Evolutionary conservation across 1,140 invertebrate species (phyloP), one percentile per base, ranked within the genome.

Genomic region (Lordiphosa stackelbergi): DNA sequence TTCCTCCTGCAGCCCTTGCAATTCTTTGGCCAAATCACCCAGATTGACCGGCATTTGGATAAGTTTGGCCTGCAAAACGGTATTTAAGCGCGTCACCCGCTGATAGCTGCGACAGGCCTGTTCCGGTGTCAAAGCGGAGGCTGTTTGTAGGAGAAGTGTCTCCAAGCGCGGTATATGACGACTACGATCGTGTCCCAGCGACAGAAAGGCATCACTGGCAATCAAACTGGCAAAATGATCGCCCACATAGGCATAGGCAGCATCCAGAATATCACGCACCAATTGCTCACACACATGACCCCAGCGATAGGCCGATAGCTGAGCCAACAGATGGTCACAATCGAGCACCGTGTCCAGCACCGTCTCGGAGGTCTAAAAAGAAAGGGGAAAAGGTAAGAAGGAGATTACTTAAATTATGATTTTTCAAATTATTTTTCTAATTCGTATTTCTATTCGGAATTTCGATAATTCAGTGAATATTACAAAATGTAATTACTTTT

Each of bases 101-200:
- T 89, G 88, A 66, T 94, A 93, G 77, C 91, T 92, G 49, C 90
- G 90, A 73, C 93, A 94, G 1, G 93, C 93, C 84, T 93, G 92
- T 68, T 94, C 93, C 0, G 92, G 90, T 1, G 91, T 90, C 7
- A 94, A 74, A 10, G 90, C 88, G 31, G 91, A 91, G 3, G 92
- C 90, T 0, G 92, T 91, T 2, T 90, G 89, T 11, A 93, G 70
- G 41, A 94, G 89, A 54, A 92, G 90, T 45, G 92, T 91, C 78
- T 94, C 92, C 3, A 94, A 74, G 5, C 91, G 89, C 19, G 91
- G 90, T 10, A 93, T 91, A 59, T 92, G 92, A 88, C 92, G 92
- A 22, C 91, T 91, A 42, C 91, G 87, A 53, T 93, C 92, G 60
- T 90, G 89, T 13, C 92, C 92, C 9, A 94, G 85, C 9, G 90